These are phyloP conservation scores for Hyposoter dolosus DNA, from an alignment of 2,888 invertebrate species.

Conservation along the genomic window DNA sequence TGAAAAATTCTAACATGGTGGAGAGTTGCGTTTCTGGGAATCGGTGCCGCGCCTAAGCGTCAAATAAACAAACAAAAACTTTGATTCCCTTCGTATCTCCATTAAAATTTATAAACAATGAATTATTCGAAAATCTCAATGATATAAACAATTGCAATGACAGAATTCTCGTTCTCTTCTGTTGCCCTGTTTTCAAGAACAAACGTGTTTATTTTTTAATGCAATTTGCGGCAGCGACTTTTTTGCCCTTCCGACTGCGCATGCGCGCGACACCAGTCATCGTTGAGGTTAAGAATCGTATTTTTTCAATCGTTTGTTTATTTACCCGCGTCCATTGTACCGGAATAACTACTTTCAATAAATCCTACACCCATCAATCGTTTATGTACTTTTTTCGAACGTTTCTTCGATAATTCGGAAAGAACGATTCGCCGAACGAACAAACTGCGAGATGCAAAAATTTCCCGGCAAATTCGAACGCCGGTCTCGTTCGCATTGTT, in stretches of 20 bases:
- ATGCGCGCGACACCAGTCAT: constrained; percentile 8
- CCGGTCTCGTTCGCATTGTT: constrained; percentile 20
- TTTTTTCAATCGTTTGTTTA: neutral
- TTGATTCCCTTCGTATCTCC: neutral
- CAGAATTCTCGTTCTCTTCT: neutral
- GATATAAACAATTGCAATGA: neutral
- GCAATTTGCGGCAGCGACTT: constrained; percentile 25
- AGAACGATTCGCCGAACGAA: neutral
- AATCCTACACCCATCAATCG: neutral
- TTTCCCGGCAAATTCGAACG: constrained; percentile 23
- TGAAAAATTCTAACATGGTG: constrained; percentile 63
- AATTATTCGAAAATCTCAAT: neutral
- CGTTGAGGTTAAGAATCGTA: constrained; percentile 23
- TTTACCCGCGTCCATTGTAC: neutral
- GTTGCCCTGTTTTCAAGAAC: neutral
- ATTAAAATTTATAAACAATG: neutral
- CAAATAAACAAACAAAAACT: constrained; percentile 5
- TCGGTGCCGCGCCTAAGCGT: constrained; percentile 20
- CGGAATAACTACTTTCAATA: neutral
- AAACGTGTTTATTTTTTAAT: constrained; percentile 16
- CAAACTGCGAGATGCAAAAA: neutral
- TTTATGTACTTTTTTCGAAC: neutral
- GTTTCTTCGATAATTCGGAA: neutral
- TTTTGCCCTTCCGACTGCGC: constrained; percentile 29
- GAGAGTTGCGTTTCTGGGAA: constrained; percentile 57